These are phyloP conservation scores for Diorhabda carinulata DNA, from an alignment of 1,140 invertebrate genomes.

Conservation along the genomic window DNA sequence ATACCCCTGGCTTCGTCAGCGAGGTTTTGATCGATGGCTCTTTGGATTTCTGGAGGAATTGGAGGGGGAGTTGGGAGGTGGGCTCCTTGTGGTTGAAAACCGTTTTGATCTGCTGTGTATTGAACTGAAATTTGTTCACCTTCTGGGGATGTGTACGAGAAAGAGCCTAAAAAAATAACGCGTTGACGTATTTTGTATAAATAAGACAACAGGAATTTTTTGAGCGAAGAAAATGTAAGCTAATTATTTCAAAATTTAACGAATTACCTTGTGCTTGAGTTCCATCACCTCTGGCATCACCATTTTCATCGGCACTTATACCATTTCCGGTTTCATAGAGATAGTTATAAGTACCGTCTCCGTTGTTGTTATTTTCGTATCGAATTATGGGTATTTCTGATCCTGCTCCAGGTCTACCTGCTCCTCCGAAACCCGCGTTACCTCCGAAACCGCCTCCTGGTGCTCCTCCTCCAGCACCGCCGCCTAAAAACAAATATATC, in stretches of 20 bases:
- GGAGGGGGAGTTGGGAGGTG: conserved; percentile 54
- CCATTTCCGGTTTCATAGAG: conserved; percentile 40
- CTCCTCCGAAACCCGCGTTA: conserved; percentile 13
- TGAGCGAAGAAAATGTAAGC: neutral
- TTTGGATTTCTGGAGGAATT: conserved; percentile 51
- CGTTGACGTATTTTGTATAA: neutral
- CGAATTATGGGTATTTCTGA: conserved; percentile 48
- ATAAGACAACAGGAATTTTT: neutral
- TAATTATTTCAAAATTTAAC: neutral
- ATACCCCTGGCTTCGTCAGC: conserved; percentile 40
- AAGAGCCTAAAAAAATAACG: conserved; percentile 28
- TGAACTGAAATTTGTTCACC: conserved; percentile 52
- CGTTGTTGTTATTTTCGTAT: conserved; percentile 50
- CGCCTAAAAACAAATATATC: neutral
- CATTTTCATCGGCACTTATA: conserved; percentile 42
- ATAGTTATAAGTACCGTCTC: conserved; percentile 33
- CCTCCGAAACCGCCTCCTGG: neutral
- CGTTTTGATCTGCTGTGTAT: conserved; percentile 57
- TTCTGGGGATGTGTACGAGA: conserved; percentile 55
- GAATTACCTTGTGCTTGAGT: conserved; percentile 29
- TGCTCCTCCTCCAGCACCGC: conserved; percentile 6
- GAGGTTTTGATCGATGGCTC: conserved; percentile 50
- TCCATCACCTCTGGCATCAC: conserved; percentile 45
- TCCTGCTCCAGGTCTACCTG: conserved; percentile 25
- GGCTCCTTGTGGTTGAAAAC: conserved; percentile 51